Evolutionary conservation across 2,113 vertebrate genomes (phyloP).

Genomic region (Tenebrosternarchus preto): DNA sequence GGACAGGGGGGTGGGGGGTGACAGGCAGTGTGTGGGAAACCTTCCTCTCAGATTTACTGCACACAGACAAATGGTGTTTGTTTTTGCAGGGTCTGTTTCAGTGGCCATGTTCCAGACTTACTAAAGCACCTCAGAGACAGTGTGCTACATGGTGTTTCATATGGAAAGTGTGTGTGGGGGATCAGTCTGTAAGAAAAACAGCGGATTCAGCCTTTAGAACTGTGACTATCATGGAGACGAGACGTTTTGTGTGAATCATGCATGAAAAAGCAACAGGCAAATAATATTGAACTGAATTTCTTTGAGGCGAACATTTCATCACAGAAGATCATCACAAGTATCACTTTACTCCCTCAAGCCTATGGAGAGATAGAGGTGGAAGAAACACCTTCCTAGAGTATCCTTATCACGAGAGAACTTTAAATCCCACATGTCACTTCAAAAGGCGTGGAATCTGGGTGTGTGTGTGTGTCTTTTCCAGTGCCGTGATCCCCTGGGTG

Average conservation of each 20-base stretch:
- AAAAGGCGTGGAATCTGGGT: conserved; percentile 52
- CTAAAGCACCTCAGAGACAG: conserved; percentile 21
- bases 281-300: too few relatives aligned
- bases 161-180: conserved; percentile 22
- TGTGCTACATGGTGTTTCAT: conserved; percentile 21
- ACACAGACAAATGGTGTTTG: conserved; percentile 59
- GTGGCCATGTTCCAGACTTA: conserved; percentile 28
- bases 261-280: neutral
- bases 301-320: neutral
- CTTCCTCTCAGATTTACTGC: conserved; percentile 53
- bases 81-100: conserved; percentile 52
- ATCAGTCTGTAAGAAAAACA: conserved; percentile 4
- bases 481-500: conserved; percentile 46
- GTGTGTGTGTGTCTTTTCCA: conserved; percentile 45
- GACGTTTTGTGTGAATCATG: neutral
- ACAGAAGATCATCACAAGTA: neutral
- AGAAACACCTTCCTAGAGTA: conserved; percentile 9
- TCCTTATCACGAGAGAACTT: conserved; percentile 31
- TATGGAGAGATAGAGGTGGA: neutral
- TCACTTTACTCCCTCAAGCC: neutral
- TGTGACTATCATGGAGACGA: neutral
- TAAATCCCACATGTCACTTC: conserved; percentile 50
- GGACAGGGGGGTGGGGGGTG: neutral
- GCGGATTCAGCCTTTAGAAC: neutral
- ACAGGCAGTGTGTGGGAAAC: conserved; percentile 38